Evolutionary conservation across 1,140 invertebrate species (phyloP).

Genomic region (Camponotus pennsylvanicus): DNA sequence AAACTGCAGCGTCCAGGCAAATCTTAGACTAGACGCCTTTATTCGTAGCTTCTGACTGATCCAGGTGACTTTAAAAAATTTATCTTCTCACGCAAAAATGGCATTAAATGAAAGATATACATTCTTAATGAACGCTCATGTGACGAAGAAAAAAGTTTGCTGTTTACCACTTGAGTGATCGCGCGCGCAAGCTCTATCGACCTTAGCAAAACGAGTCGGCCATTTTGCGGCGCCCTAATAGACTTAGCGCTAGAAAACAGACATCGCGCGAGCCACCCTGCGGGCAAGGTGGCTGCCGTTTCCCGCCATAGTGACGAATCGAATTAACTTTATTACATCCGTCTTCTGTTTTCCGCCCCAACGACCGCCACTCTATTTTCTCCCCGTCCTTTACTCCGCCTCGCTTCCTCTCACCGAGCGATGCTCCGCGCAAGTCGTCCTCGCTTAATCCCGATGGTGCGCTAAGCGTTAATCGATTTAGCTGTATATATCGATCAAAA

Average conservation of each 20-base stretch:
- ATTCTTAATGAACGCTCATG: too few species aligned
- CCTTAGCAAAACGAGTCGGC: conserved; percentile 69
- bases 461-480: background rate
- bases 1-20: background rate
- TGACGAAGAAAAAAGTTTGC: background rate
- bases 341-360: conserved; percentile 80
- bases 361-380: conserved; percentile 78
- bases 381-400: conserved; percentile 19
- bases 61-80: background rate
- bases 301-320: conserved; percentile 77
- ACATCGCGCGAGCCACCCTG: conserved; percentile 64
- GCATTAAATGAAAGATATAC: too few species aligned
- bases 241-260: conserved; percentile 83
- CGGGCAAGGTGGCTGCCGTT: conserved; percentile 64
- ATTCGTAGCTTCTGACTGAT: background rate
- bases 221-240: conserved; percentile 80
- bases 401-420: conserved; percentile 8
- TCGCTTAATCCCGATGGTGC: background rate
- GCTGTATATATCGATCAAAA: background rate
- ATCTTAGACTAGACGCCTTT: background rate
- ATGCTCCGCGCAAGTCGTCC: background rate
- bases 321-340: conserved; percentile 85
- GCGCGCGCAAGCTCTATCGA: conserved; percentile 50
- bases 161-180: background rate
- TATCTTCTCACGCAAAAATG: background rate